Evolutionary conservation across 1,140 invertebrate genomes (phyloP), one percentile per base, ranked within the genome.

Genomic region (Drosophila prosaltans): DNA sequence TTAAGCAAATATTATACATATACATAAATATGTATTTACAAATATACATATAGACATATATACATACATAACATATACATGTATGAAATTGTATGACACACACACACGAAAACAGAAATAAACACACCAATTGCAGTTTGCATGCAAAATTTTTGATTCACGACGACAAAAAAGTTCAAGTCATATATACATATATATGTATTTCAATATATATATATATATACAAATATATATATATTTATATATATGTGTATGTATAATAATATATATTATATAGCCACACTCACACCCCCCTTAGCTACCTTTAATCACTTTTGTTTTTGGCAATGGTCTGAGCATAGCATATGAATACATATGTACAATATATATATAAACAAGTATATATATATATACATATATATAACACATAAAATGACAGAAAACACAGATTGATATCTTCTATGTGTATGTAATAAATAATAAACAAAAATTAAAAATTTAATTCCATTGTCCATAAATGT

Each of bases 261-360:
- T 51, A 51, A 51, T 26, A 51, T 51, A 51, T 51, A 51, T 51
- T 51, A 51, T 51, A 51, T 51, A 39, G 28, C 9, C 59, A 45
- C 36, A 58, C 45, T n/a, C 10, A 6, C 59, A 45, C 36, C 10
- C 54, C 43, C 55, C 48, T 32, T 28, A 66, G 51, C 11, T 58
- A 64, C 39, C 69, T 26, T 51, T 51, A 51, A 51, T 51, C 45
- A 51, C 45, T 51, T 51, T 51, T 51, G 21, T 51, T 51, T 51
- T 51, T 51, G 45, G 45, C 45, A 51, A 10, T 51, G 45, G 45
- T 51, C 45, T 51, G 45, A 51, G 45, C 45, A 51, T 51, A 51
- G 45, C 45, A 24, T 51, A 51, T 51, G 26, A 51, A 51, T 51
- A 26, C 24, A 51, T 26, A 9, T 10, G 26, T 26, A 51, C 26